Evolutionary conservation across 2,888 invertebrate species (phyloP).

Genomic region (Anoplius nigerrimus): DNA sequence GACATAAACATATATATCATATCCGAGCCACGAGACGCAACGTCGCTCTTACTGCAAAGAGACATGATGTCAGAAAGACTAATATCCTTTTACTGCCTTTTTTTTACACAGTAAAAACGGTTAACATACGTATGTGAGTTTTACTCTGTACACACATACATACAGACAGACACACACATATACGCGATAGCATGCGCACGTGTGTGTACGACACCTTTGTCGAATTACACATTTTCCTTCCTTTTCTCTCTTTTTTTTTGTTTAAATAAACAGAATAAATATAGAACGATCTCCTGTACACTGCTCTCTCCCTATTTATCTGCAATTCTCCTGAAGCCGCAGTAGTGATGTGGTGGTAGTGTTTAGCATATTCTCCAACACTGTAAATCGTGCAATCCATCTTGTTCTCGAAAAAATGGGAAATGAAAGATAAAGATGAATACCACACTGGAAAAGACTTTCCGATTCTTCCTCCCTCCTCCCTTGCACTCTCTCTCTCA

Average conservation of each 20-base stretch:
- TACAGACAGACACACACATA: constrained; percentile 10
- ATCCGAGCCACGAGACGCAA: constrained; percentile 78
- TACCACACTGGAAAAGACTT: neutral
- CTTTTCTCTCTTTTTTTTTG: neutral
- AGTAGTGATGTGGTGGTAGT: constrained; percentile 38
- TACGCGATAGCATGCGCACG: neutral
- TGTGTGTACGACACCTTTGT: neutral
- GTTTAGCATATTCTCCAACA: constrained; percentile 52
- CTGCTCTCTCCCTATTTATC: constrained; percentile 44
- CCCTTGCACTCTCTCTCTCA: neutral
- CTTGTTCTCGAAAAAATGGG: constrained; percentile 13
- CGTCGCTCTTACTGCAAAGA: constrained; percentile 57
- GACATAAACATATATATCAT: constrained; percentile 76
- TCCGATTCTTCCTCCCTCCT: neutral
- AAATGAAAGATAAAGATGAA: constrained; percentile 16
- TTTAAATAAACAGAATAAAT: neutral
- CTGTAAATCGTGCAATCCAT: constrained; percentile 40
- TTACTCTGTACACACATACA: constrained; percentile 6
- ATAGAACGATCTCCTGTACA: constrained; percentile 37
- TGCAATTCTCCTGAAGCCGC: constrained; percentile 43
- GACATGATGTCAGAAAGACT: constrained; percentile 9
- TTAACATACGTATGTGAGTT: constrained; percentile 22
- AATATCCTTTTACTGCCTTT: neutral
- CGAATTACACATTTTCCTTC: constrained; percentile 2
- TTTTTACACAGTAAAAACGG: constrained; percentile 15